Conservation (phyloP, 2,888 invertebrate species). For the Acronicta aceris region DNA sequence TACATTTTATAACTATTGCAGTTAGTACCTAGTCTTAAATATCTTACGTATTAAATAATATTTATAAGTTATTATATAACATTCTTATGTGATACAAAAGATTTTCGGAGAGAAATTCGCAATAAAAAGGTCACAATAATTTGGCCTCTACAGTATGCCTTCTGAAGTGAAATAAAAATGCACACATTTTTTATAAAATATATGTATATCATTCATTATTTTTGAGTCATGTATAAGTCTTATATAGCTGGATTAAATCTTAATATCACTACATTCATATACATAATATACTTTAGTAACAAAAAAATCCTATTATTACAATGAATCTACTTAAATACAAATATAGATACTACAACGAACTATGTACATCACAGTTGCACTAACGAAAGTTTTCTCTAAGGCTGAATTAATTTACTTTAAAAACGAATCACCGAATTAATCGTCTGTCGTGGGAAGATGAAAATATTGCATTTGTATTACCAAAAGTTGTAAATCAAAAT, state of each 20-base stretch:
- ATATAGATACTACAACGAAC: background rate
- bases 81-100: background rate
- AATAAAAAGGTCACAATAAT: conserved; percentile 1
- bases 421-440: no score
- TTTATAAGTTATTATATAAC: background rate
- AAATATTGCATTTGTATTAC: no score
- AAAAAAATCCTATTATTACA: background rate
- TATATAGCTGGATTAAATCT: background rate
- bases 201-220: background rate
- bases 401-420: background rate
- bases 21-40: background rate
- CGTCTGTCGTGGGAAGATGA: no score
- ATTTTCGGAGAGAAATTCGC: background rate
- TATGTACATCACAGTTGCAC: background rate
- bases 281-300: background rate
- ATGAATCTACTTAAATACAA: background rate
- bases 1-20: no score
- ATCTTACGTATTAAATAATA: conserved; percentile 2
- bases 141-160: background rate
- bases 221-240: background rate
- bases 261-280: background rate
- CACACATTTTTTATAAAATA: background rate
- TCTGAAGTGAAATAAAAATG: background rate
- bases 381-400: background rate
- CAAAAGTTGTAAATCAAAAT: no score